Evolutionary conservation across 1,140 invertebrate genomes (phyloP).

Genomic region (Samia ricini): DNA sequence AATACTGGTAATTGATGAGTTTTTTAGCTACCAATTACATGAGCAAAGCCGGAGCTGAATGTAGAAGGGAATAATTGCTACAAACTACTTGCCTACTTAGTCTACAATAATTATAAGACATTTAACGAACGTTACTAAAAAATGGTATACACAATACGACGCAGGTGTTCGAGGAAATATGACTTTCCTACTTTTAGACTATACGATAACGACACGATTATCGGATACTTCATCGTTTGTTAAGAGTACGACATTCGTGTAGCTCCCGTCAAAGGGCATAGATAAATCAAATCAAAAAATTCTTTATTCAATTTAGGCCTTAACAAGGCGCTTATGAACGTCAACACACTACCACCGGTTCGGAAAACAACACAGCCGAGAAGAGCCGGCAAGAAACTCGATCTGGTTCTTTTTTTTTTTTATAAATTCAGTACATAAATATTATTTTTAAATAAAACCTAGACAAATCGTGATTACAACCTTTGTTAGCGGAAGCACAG

Average conservation of each 20-base stretch:
- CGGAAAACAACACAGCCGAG: no score
- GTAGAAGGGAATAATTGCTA: background rate
- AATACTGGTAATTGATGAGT: background rate
- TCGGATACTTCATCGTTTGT: background rate
- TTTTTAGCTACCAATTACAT: background rate
- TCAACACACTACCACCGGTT: no score
- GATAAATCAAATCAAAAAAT: no score
- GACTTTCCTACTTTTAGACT: background rate
- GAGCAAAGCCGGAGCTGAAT: background rate
- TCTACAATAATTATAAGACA: background rate
- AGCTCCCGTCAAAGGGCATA: no score
- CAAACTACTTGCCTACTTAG: background rate
- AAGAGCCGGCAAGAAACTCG: no score
- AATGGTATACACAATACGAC: background rate
- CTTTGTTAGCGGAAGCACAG: no score
- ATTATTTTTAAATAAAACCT: no score
- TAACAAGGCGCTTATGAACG: no score
- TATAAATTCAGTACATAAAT: no score
- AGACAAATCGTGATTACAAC: no score
- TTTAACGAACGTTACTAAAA: background rate
- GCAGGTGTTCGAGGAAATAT: constrained; percentile 1
- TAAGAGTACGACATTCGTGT: background rate
- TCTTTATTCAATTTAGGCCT: no score
- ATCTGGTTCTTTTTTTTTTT: no score
- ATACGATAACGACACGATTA: constrained; percentile 4